Evolutionary conservation across 2,888 invertebrate species (phyloP), one percentile per base, ranked within the genome.

Genomic region (Cactoblastis cactorum): DNA sequence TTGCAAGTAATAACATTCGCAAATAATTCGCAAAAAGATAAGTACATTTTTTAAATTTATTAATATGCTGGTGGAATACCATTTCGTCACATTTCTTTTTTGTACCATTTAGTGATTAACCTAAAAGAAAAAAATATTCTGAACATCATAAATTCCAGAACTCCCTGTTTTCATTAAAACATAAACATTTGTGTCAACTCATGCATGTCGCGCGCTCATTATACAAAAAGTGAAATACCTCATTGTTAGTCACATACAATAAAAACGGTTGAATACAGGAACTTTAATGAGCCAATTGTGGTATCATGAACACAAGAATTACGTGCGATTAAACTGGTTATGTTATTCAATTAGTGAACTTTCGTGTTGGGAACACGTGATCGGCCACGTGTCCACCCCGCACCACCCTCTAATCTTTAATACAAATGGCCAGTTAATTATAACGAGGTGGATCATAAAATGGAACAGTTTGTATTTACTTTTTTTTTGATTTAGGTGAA

Each of bases 251-350:
- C 59, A 59, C 66, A 53, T 61, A 58, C 61, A 62, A 67, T 68
- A 67, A 76, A 72, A 68, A 60, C 56, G 17, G 37, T 37, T 56
- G 52, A 59, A 56, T 56, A 51, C 46, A 69, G 71, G 69, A 70
- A 77, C 67, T 76, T 77, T 79, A 82, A 80, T 78, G 73, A 75
- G 67, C 62, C 67, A 72, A 71, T 76, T 73, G 59, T 66, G 65
- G 22, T 69, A 69, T 67, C 71, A 70, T 41, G 67, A 70, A 70
- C 52, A 55, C 51, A 61, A 59, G 61, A 54, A 62, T 65, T 61
- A 62, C 62, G 61, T 57, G 63, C 61, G 65, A 67, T 69, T 68
- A 66, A 53, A 60, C 35, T 50, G 55, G 63, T 67, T 64, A 59
- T 65, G 68, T 63, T 67, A 65, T 74, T 76, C 70, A 75, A 76